phyloP scores from a whole-genome alignment of 2,113 vertebrate genomes.

The Silurus glanis region DNA sequence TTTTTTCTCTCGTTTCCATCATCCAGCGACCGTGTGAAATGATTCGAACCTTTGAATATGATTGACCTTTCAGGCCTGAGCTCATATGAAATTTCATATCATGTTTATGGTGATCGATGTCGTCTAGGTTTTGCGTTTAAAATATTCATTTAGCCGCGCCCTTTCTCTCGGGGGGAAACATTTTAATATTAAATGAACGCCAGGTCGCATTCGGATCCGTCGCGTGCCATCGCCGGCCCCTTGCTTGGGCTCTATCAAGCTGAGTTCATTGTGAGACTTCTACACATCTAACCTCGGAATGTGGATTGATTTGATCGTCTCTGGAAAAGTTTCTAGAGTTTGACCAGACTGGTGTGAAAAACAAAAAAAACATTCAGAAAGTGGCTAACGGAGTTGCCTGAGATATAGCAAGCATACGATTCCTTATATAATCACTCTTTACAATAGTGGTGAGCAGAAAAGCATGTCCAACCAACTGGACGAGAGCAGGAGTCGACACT shows the following conservation, averaged over 20 bases:
- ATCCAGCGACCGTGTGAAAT: not conserved
- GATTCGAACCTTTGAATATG: not conserved
- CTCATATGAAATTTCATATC: constrained; percentile 7
- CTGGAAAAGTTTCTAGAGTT: not conserved
- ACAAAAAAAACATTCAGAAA: not conserved
- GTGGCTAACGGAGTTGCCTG: not conserved
- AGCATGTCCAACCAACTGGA: not conserved
- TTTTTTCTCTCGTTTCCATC: not conserved
- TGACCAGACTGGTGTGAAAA: not conserved
- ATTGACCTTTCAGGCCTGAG: not conserved
- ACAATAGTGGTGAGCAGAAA: not conserved
- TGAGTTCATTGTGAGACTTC: no score
- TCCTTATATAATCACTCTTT: not conserved
- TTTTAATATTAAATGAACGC: constrained; percentile 19
- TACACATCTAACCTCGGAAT: not conserved
- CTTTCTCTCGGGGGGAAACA: not conserved
- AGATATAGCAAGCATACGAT: not conserved
- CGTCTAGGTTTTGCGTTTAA: not conserved
- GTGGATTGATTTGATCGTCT: not conserved
- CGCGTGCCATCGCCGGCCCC: not conserved
- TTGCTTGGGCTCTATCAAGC: no score
- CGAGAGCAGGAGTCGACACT: not conserved
- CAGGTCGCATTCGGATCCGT: not conserved
- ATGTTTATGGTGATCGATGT: not conserved
- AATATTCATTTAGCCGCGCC: not conserved